Evolutionary conservation across 2,113 vertebrate genomes (phyloP), one percentile per base, ranked within the genome.

Genomic region (Acrocephalus kingi): DNA sequence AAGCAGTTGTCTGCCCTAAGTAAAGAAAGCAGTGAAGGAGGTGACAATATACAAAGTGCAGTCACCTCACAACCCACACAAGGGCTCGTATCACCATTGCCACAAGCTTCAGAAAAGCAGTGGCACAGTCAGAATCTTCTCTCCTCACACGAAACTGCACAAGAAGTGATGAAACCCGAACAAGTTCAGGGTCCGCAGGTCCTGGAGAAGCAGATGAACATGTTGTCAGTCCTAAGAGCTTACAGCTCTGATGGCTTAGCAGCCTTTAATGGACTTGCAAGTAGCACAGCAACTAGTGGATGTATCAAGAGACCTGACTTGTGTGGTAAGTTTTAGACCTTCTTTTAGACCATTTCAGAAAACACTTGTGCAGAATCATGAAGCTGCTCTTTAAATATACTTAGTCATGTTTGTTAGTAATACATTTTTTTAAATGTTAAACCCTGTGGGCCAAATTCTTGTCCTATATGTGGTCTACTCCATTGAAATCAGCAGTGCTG

Each of bases 171-270:
- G 94, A 99, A 99, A 98, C 97, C 98, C 0, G 99, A 99, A 90
- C 99, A 99, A 97, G 97, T 95, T 96, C 98, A 98, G 97, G 97
- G 96, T 48, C 97, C 98, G 2, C 97, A 95, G 64, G 96, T 97
- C 94, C 98, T 99, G 84, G 99, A 99, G 98, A 99, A 99, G 97
- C 99, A 99, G 92, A 98, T 99, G 98, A 99, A 99, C 98, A 99
- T 99, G 99, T 98, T 99, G 95, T 99, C 99, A 66, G 99, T 99
- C 96, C 98, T 99, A 94, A 98, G 99, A 98, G 99, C 99, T 97
- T 99, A 99, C 98, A 99, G 99, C 97, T 98, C 98, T 43, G 99
- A 99, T 96, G 98, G 98, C 98, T 98, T 99, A 92, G 98, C 99
- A 73, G 98, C 99, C 94, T 99, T 99, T 98, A 99, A 99, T 49